Conservation (phyloP, 2,113 vertebrate species). For the Mesocricetus auratus region DNA sequence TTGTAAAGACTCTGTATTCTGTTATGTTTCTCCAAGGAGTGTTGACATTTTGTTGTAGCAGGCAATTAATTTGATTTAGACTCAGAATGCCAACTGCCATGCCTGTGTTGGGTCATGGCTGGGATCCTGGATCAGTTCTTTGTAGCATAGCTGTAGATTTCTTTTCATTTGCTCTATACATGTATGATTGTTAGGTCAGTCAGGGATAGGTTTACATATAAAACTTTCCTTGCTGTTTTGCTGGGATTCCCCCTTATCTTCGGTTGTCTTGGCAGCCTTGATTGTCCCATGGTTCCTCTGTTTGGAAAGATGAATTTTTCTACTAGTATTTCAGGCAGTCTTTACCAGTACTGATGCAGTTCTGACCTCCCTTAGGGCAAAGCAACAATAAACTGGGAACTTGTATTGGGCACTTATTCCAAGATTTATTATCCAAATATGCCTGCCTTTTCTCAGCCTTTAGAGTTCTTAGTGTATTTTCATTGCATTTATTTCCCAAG, state of each 20-base stretch:
- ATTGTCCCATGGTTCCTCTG: neutral
- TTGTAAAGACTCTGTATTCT: slow-evolving; percentile 49
- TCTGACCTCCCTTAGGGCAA: neutral
- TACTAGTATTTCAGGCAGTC: neutral
- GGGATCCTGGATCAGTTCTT: neutral
- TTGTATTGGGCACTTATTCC: neutral
- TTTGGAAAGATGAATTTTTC: neutral
- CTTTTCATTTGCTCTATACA: neutral
- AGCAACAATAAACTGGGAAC: neutral
- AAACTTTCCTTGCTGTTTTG: neutral
- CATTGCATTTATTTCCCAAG: neutral
- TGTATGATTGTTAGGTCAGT: neutral
- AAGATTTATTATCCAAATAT: neutral
- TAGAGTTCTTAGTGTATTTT: neutral
- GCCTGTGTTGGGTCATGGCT: neutral
- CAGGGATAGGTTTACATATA: neutral
- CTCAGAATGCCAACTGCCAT: neutral
- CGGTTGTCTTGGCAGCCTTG: neutral
- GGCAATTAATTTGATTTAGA: slow-evolving; percentile 49
- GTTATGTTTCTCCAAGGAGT: slow-evolving; percentile 52
- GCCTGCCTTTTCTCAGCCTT: neutral
- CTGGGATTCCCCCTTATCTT: neutral
- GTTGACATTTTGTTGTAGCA: slow-evolving; percentile 60
- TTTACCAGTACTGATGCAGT: neutral
- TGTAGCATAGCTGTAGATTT: neutral